Evolutionary conservation across 2,797 vertebrate genomes (phyloP).

Genomic region (Esox masquinongy): DNA sequence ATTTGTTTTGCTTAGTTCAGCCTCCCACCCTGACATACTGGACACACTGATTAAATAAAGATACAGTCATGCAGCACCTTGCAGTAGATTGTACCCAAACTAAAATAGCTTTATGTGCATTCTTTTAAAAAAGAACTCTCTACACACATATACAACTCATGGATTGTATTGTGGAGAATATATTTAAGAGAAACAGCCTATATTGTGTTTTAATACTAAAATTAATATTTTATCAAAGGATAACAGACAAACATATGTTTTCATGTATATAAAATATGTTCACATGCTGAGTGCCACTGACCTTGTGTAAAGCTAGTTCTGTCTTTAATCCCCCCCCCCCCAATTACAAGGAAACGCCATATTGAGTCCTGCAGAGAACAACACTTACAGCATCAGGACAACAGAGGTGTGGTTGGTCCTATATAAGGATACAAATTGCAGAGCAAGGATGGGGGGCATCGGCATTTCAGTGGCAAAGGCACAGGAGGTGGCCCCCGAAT

Average conservation of each 20-base stretch:
- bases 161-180: background rate
- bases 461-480: constrained; percentile 35
- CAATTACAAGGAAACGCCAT: background rate
- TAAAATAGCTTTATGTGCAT: background rate
- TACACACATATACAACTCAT: no score
- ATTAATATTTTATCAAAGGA: background rate
- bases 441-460: constrained; percentile 32
- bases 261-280: constrained; percentile 17
- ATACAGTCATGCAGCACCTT: constrained; percentile 22
- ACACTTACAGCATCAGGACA: constrained; percentile 59
- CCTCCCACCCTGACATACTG: constrained; percentile 46
- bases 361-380: constrained; percentile 18
- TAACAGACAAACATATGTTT: background rate
- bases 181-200: background rate
- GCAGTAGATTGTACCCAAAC: background rate
- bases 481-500: constrained; percentile 63
- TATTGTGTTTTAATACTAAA: background rate
- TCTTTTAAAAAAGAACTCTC: background rate
- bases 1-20: constrained; percentile 61
- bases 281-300: constrained; percentile 31
- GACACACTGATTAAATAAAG: constrained; percentile 34
- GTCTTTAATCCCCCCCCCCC: background rate
- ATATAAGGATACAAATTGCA: constrained; percentile 70
- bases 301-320: constrained; percentile 40
- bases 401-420: constrained; percentile 57